Percentiles rank a stretch among this genome's conserved stretches.
These are phyloP conservation scores for Actinernus sp. DNA, from an alignment of 92 coral and sea anemone genomes.

Conservation along the genomic window DNA sequence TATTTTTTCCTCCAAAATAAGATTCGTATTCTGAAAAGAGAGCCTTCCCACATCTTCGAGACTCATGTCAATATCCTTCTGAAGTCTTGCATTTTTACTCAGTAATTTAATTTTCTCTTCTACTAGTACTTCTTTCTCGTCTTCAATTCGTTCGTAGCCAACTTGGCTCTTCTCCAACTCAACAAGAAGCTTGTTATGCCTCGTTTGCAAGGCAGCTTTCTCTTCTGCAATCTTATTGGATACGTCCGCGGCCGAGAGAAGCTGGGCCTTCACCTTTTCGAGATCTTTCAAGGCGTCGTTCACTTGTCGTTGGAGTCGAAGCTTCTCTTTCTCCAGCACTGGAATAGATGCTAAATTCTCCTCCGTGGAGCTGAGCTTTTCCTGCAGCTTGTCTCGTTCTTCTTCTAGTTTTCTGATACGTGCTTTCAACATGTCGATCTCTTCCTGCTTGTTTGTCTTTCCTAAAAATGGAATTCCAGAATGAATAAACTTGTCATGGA, in stretches of 20 bases:
- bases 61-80: conserved; percentile 34
- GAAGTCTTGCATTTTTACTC: conserved; percentile 46
- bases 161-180: conserved; percentile 61
- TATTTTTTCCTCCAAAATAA: conserved; percentile 30
- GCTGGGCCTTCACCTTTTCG: conserved; percentile 54
- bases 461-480: conserved; percentile 3
- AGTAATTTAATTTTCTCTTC: conserved; percentile 42
- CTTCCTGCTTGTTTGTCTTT: conserved; percentile 41
- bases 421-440: conserved; percentile 52
- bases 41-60: conserved; percentile 52
- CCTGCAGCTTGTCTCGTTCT: conserved; percentile 57
- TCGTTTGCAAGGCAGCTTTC: conserved; percentile 27
- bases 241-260: conserved; percentile 25
- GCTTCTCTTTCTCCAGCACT: conserved; percentile 84
- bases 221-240: conserved; percentile 53
- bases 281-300: conserved; percentile 79
- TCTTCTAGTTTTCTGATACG: conserved; percentile 64
- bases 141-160: conserved; percentile 38
- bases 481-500: no score
- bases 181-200: conserved; percentile 45
- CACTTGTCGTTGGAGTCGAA: conserved; percentile 65
- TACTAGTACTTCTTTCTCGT: conserved; percentile 47
- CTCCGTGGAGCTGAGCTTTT: conserved; percentile 59
- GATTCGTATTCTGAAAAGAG: conserved; percentile 48
- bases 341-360: conserved; percentile 64